A percentile compares a stretch with the other conserved stretches of the same genome.
Evolutionary conservation across 2,113 vertebrate species (phyloP).

Genomic region (Phalacrocorax brasilianus): DNA sequence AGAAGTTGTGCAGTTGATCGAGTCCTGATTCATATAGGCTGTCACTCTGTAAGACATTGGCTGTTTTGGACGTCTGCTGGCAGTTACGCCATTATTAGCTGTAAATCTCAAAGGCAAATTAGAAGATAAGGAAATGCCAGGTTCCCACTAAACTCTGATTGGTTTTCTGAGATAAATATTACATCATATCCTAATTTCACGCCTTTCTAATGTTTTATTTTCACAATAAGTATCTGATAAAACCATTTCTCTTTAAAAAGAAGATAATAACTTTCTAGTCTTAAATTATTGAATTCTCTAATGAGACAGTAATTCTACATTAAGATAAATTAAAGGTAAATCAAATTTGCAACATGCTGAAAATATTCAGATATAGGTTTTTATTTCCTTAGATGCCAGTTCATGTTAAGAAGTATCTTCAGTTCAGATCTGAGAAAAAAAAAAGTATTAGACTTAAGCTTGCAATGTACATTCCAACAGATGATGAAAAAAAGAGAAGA

Average conservation of each 20-base stretch:
- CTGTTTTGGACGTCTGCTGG: neutral
- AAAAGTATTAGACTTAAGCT: neutral
- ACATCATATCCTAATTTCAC: slow-evolving; percentile 26
- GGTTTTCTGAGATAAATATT: slow-evolving; percentile 18
- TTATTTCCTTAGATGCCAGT: neutral
- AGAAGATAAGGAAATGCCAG: neutral
- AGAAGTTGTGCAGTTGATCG: neutral
- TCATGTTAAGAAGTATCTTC: neutral
- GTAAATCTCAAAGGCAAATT: slow-evolving; percentile 4
- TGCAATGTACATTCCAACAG: neutral
- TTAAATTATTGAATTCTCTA: slow-evolving; percentile 30
- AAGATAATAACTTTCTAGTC: neutral
- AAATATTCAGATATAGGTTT: slow-evolving; percentile 28
- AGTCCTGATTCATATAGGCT: neutral
- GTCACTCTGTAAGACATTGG: neutral
- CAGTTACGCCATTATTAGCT: neutral
- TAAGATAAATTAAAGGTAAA: slow-evolving; percentile 30
- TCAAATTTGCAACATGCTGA: slow-evolving; percentile 8
- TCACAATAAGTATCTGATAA: slow-evolving; percentile 31
- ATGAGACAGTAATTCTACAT: slow-evolving; percentile 44
- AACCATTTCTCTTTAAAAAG: neutral
- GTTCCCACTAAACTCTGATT: neutral
- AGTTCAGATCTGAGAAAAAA: neutral
- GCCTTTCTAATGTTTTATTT: slow-evolving; percentile 51
- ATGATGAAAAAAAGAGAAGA: neutral